Evolutionary conservation across 2,888 invertebrate genomes (phyloP), one percentile per base, ranked within the genome.

Genomic region (Trissolcus brochymenae): DNA sequence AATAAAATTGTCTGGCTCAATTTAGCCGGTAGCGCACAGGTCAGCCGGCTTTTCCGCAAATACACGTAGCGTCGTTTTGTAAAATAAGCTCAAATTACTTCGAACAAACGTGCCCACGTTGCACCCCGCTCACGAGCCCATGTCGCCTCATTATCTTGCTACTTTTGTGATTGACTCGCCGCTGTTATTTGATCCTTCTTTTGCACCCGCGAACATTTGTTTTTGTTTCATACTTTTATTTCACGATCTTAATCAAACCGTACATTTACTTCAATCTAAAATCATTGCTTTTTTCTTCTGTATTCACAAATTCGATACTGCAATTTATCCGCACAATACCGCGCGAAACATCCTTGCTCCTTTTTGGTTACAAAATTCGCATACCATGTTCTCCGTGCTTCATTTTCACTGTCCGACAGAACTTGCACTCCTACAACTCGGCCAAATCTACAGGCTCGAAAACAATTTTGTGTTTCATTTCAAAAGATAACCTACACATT

Each of bases 11-110:
- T 70, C 66, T 16, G 61, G 51, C 19, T 54, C 70, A 76, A 76
- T 76, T 76, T 70, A 60, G 76, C 51, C 54, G 19, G 67, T 25
- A 62, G 67, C 25, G 25, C 65, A 25, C 55, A 64, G 61, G 68
- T 68, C 50, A 56, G 55, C 43, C 75, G 46, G 68, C 54, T 65
- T 76, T 70, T 70, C 75, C 62, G 60, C 57, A 67, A 40, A 66
- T 49, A 61, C 74, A 75, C 74, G 68, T 75, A 67, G 56, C 16
- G 49, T 13, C 67, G 62, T 62, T 74, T 74, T 59, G 62, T 67
- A 57, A 62, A 75, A 75, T 64, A 75, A 75, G 68, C 68, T 75
- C 74, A 54, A 75, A 75, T 75, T 75, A 68, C 74, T 68, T 67
- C 25, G 57, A 67, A 62, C 67, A 67, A 74, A 67, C 62, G 74